Evolutionary conservation across 2,113 vertebrate genomes (phyloP).

Genomic region (Illadopsis cleaveri): DNA sequence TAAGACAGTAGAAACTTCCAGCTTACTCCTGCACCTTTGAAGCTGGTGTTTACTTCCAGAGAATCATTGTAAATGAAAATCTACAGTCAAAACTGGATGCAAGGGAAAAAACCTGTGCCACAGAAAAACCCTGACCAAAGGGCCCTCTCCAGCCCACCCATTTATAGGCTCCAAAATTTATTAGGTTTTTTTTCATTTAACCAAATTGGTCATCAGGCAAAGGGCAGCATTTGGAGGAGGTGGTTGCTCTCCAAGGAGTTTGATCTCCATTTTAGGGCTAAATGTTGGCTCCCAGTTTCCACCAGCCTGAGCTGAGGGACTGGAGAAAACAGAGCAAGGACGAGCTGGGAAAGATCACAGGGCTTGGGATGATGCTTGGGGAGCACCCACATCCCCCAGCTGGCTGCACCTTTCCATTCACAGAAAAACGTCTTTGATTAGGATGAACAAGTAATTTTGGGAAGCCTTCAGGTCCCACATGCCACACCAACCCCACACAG

Average conservation of each 20-base stretch:
- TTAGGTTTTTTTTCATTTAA: not conserved
- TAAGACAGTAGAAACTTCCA: not conserved
- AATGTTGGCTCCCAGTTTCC: not conserved
- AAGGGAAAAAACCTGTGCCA: not conserved
- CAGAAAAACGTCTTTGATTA: not conserved
- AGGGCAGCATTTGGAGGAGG: not conserved
- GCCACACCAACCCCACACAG: accelerated
- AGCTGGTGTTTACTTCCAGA: not conserved
- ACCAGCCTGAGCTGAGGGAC: not conserved
- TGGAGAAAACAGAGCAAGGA: not conserved
- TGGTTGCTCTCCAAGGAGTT: not conserved
- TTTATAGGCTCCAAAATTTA: not conserved
- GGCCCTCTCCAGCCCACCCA: not conserved
- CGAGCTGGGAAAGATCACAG: not conserved
- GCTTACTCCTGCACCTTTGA: not conserved
- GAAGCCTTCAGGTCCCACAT: accelerated
- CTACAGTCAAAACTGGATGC: not conserved
- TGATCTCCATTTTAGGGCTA: not conserved
- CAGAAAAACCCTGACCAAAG: not conserved
- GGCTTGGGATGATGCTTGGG: no score
- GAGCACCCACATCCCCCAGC: not conserved
- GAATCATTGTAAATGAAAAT: not conserved
- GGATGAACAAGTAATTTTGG: not conserved
- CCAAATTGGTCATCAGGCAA: accelerated
- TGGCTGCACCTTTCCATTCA: not conserved